These are phyloP conservation scores for Drosophila histrio DNA, from an alignment of 2,888 invertebrate species.

Conservation along the genomic window DNA sequence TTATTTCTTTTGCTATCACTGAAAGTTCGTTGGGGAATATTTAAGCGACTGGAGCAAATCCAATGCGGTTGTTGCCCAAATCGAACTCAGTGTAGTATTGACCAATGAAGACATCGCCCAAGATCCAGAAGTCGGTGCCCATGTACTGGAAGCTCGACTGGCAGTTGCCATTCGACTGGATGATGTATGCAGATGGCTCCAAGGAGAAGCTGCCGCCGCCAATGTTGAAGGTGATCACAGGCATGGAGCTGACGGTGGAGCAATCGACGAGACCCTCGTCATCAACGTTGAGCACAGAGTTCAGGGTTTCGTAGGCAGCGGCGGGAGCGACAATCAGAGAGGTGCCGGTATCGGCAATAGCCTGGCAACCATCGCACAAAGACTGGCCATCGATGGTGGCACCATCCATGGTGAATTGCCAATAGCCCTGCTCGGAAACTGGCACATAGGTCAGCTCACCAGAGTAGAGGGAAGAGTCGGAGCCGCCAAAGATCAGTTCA, in stretches of 20 bases:
- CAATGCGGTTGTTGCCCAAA: slow-evolving; percentile 92
- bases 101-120: slow-evolving; percentile 98
- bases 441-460: slow-evolving; percentile 88
- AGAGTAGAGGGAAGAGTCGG: slow-evolving; percentile 93
- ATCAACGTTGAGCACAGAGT: too few species aligned
- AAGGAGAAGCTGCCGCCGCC: slow-evolving; percentile 90
- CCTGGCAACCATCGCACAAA: slow-evolving; percentile 86
- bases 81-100: slow-evolving; percentile 98
- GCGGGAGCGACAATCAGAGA: slow-evolving; percentile 91
- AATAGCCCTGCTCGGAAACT: slow-evolving; percentile 93
- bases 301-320: slow-evolving; percentile 26
- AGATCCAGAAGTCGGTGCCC: slow-evolving; percentile 94
- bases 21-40: neutral
- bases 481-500: slow-evolving; percentile 96
- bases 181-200: slow-evolving; percentile 91
- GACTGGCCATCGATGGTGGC: slow-evolving; percentile 85
- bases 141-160: slow-evolving; percentile 94
- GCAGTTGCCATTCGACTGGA: slow-evolving; percentile 88
- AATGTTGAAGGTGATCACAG: slow-evolving; percentile 90
- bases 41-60: slow-evolving; percentile 89
- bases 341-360: slow-evolving; percentile 98
- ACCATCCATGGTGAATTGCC: slow-evolving; percentile 96
- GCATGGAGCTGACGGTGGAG: slow-evolving; percentile 89
- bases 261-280: slow-evolving; percentile 88
- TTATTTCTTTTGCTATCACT: slow-evolving; percentile 13